These are phyloP conservation scores for Actinernus sp. DNA, from an alignment of 92 coral and sea anemone species.

Conservation along the genomic window DNA sequence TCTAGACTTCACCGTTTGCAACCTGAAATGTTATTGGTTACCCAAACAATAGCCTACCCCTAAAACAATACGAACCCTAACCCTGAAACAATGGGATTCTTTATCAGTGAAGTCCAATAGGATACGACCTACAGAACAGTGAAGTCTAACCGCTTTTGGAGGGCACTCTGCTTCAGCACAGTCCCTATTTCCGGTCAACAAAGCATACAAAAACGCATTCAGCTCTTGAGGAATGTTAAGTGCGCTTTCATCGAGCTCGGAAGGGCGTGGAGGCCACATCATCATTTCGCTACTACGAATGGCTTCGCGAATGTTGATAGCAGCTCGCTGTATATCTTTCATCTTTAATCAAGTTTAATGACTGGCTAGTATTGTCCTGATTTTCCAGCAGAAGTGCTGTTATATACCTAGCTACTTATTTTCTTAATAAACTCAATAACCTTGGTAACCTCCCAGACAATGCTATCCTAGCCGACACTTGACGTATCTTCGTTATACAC, in stretches of 20 bases:
- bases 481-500: too few relatives aligned
- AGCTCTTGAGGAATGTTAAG: constrained; percentile 45
- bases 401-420: constrained; percentile 1
- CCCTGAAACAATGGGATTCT: too few relatives aligned
- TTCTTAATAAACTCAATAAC: too few relatives aligned
- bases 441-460: too few relatives aligned
- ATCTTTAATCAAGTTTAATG: constrained; percentile 10
- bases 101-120: too few relatives aligned
- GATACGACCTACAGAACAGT: too few relatives aligned
- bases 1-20: too few relatives aligned
- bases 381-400: not conserved
- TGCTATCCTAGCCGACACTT: too few relatives aligned
- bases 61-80: too few relatives aligned
- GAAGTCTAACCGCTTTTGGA: too few relatives aligned
- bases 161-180: constrained; percentile 20
- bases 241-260: constrained; percentile 22
- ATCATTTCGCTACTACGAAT: constrained; percentile 20
- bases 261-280: constrained; percentile 49
- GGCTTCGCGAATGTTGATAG: constrained; percentile 20
- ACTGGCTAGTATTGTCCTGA: not conserved
- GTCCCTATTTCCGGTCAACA: constrained; percentile 28
- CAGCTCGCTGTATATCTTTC: constrained; percentile 17
- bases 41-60: too few relatives aligned
- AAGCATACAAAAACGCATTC: constrained; percentile 20
- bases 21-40: too few relatives aligned